Evolutionary conservation across 2,888 invertebrate species (phyloP), one percentile per base, ranked within the genome.

Genomic region (Andrena flavipes): DNA sequence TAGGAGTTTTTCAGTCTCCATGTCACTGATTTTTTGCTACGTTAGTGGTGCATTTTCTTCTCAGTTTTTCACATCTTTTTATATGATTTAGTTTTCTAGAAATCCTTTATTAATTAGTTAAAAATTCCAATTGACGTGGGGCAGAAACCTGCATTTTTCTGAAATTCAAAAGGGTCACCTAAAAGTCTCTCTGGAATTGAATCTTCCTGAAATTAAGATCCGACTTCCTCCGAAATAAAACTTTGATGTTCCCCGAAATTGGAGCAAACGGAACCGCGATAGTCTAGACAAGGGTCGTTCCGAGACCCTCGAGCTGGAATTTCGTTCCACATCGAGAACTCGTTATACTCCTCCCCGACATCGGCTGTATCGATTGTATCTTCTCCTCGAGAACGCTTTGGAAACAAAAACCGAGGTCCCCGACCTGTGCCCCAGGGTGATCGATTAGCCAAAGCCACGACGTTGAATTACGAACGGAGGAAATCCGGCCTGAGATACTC

Each of bases 401-500:
- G 67, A 78, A 63, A 76, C 72, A 75, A 82, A 82, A 70, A 82
- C 71, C 68, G 71, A 72, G 78, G 82, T 71, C 71, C 26, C 56
- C 75, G 75, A 84, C 85, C 82, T 82, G 59, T 75, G 67, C 77
- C 77, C 80, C 65, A 42, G 70, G 79, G 79, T 77, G 84, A 84
- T 84, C 81, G 81, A 84, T 77, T 77, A 72, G 71, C 74, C 62
- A 62, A 64, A 80, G 70, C 81, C 64, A 13, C 48, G 71, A 82
- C 51, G 80, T 80, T 84, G 76, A 84, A 79, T 79, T 76, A 72
- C 81, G 64, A 78, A 75, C 67, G 77, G 76, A 84, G 86, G 87
- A 88, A 86, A 86, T 88, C 86, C 86, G 88, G 86, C 84, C 71
- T 48, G 86, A 87, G 60, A 71, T 74, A n/a, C 65, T 33, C 33